Percentiles rank a stretch among this genome's conserved stretches.
phyloP scores from a whole-genome alignment of 2,113 vertebrate genomes.

The Oriolus oriolus region DNA sequence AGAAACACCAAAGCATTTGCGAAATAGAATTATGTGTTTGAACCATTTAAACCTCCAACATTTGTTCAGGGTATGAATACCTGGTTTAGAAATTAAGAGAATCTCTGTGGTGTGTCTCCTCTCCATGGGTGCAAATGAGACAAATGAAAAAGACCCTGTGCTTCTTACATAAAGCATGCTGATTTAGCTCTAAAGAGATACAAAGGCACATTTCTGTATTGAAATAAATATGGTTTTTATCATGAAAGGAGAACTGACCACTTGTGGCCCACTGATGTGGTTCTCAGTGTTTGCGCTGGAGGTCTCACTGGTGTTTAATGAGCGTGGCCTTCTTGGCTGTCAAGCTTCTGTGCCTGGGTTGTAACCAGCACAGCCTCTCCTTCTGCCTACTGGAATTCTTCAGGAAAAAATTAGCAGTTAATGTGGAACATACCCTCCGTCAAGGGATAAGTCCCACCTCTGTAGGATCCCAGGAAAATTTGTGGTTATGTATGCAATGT shows the following conservation, averaged over 20 bases:
- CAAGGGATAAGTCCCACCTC: neutral
- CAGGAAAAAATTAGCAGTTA: neutral
- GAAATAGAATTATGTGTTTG: neutral
- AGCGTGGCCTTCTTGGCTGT: neutral
- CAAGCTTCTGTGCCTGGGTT: neutral
- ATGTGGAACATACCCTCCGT: neutral
- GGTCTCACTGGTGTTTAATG: neutral
- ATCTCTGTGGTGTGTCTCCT: neutral
- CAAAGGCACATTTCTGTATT: neutral
- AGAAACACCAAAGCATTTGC: neutral
- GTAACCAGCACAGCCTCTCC: neutral
- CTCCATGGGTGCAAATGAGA: neutral
- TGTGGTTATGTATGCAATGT: accelerated
- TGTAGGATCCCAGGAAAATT: neutral
- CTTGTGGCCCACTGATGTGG: neutral
- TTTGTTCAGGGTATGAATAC: neutral
- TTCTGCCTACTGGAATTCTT: neutral
- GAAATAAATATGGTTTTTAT: neutral
- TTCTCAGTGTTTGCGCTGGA: neutral
- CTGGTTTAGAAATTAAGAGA: neutral
- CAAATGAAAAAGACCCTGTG: neutral
- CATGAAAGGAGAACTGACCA: neutral
- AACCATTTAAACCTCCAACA: neutral
- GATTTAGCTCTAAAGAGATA: neutral
- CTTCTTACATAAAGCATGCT: neutral